Base-by-base conservation (phyloP, 2,888 invertebrate species). In the Spodoptera littoralis region DNA sequence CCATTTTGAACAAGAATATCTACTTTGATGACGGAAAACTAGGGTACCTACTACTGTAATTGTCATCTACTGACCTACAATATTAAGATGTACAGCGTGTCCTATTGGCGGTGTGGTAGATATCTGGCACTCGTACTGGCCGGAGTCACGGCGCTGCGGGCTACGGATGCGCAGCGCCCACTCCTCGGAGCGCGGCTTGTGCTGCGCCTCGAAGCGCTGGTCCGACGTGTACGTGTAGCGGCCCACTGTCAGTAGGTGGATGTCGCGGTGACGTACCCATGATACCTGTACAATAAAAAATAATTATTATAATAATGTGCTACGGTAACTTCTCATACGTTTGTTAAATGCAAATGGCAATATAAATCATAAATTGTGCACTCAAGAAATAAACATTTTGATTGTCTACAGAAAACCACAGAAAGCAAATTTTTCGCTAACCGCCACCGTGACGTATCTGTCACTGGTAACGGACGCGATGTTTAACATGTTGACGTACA, bases 41-140 rank as follows among this genome's bases (percentile, higher is more conserved):
- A 36, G 36, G 36, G 6, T 9, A 36, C 6, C 9, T 6, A 8
- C 36, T 36, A 36, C 1, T 6, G 9, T 36, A 36, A 9, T 36
- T 36, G 36, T 36, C 36, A 36, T 13, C 27, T 36, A 81, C 97
- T 97, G 88, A 98, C 98, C 98, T 71, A 98, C 97, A 85, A 98
- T 97, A 78, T 96, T 97, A 70, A 98, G 96, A 87, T 96, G 96
- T 61, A 98, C 96, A 27, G 97, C 96, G 89, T 97, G 97, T 47
- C 98, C 98, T 54, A 97, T 96, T 64, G 98, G 98, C 55, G 98
- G 98, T 70, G 98, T 98, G 56, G 98, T 98, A 79, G 97, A 98
- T 88, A 98, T 98, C 95, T 98, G 98, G 89, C 98, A 98, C 95
- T 98, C 98, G 91, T 98, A 98, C 83, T 97, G 98, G 76, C 97